Evolutionary conservation across 2,797 vertebrate species (phyloP).

Genomic region (Sebastes hubbsi): DNA sequence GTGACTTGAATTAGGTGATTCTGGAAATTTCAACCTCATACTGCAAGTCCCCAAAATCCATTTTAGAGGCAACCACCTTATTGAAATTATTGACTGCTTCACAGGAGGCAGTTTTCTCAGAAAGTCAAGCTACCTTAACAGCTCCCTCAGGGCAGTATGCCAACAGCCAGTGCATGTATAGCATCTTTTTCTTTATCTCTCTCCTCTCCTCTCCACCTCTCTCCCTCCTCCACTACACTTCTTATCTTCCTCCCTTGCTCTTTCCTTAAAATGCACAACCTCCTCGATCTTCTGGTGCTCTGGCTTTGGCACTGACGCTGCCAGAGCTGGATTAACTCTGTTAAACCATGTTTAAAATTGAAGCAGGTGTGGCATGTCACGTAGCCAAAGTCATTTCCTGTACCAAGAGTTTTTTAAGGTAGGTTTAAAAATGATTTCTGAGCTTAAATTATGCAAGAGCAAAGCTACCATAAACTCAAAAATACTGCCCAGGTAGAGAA

Average conservation of each 20-base stretch:
- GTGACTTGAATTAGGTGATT: not conserved
- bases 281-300: constrained; percentile 16
- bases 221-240: constrained; percentile 23
- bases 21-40: constrained; percentile 13
- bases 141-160: constrained; percentile 24
- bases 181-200: constrained; percentile 38
- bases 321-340: constrained; percentile 37
- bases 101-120: constrained; percentile 29
- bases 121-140: constrained; percentile 40
- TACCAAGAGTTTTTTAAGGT: not conserved
- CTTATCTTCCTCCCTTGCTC: constrained; percentile 43
- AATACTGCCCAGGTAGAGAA: not conserved
- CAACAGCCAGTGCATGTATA: constrained; percentile 28
- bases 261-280: constrained; percentile 44
- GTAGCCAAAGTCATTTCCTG: constrained; percentile 22
- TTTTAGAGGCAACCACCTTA: constrained; percentile 22
- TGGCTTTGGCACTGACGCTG: constrained; percentile 13
- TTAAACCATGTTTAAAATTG: constrained; percentile 51
- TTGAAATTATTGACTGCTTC: constrained; percentile 37
- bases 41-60: constrained; percentile 17
- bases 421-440: not conserved
- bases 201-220: constrained; percentile 15
- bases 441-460: not conserved
- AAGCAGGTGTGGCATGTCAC: constrained; percentile 1
- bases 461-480: not conserved